Evolutionary conservation across 2,888 invertebrate genomes (phyloP).

Genomic region (Corythucha ciliata): DNA sequence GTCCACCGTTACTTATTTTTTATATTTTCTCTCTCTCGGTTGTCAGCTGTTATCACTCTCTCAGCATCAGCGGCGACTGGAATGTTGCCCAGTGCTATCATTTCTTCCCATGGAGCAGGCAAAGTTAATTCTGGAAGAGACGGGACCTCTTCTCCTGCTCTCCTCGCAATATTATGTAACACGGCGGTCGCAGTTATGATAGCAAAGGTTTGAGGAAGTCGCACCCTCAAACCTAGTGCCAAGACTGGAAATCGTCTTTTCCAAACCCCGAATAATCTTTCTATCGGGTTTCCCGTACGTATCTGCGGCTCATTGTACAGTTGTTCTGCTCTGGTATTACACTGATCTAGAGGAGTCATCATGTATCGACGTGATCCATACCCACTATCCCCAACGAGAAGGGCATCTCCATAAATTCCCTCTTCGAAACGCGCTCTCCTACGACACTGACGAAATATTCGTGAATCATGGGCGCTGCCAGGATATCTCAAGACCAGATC

Average conservation of each 20-base stretch:
- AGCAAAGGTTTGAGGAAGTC: slow-evolving; percentile 16
- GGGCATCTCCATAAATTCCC: slow-evolving; percentile 7
- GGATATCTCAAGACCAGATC: slow-evolving; percentile 24
- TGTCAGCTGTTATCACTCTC: too few species aligned
- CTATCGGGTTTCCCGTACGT: slow-evolving; percentile 38
- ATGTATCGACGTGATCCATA: neutral
- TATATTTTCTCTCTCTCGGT: neutral
- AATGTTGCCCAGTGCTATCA: slow-evolving; percentile 6
- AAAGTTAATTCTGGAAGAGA: neutral
- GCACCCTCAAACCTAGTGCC: slow-evolving; percentile 28
- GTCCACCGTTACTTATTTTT: neutral
- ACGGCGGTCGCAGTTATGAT: slow-evolving; percentile 30
- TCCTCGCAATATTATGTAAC: slow-evolving; percentile 30
- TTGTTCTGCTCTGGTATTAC: slow-evolving; percentile 31
- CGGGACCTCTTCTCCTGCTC: slow-evolving; percentile 9
- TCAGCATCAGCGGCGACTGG: too few species aligned
- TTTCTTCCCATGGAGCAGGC: slow-evolving; percentile 15
- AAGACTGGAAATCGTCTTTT: slow-evolving; percentile 33
- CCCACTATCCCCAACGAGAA: slow-evolving; percentile 33
- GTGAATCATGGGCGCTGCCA: slow-evolving; percentile 22
- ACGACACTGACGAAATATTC: slow-evolving; percentile 19
- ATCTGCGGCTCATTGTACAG: slow-evolving; percentile 38
- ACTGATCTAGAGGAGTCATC: slow-evolving; percentile 34
- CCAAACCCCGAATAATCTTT: slow-evolving; percentile 35
- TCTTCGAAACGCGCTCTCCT: slow-evolving; percentile 20